Evolutionary conservation across 2,113 vertebrate genomes (phyloP).

Genomic region (Nibea albiflora): DNA sequence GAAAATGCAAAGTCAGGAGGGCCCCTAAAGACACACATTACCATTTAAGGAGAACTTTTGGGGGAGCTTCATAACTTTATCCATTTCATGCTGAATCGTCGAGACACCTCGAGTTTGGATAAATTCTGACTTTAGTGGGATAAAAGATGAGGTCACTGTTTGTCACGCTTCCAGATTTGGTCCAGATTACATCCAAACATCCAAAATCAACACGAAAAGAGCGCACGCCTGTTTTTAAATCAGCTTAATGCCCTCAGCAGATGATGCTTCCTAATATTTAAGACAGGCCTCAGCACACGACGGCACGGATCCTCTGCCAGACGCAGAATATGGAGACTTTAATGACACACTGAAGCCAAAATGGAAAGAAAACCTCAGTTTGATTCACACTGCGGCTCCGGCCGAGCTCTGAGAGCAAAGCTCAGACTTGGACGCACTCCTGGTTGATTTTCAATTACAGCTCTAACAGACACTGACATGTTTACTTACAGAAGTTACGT

Average conservation of each 20-base stretch:
- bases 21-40: conserved; percentile 14
- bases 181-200: not conserved
- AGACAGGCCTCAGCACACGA: not conserved
- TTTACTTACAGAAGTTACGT: not conserved
- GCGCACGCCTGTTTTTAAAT: too few relatives aligned
- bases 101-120: conserved; percentile 8
- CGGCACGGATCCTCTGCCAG: not conserved
- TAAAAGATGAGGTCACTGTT: not conserved
- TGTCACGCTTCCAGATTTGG: not conserved
- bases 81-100: conserved; percentile 1
- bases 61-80: not conserved
- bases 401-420: too few relatives aligned
- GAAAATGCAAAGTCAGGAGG: conserved; percentile 5
- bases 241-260: conserved; percentile 12
- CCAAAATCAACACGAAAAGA: not conserved
- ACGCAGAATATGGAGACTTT: not conserved
- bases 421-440: too few relatives aligned
- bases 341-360: not conserved
- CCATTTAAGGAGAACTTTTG: conserved; percentile 52
- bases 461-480: not conserved
- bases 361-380: not conserved
- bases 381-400: too few relatives aligned
- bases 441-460: too few relatives aligned
- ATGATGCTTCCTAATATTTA: conserved; percentile 4
- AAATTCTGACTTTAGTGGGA: not conserved